Base-by-base conservation (phyloP, 2,113 vertebrate species). In the Anoplopoma fimbria region DNA sequence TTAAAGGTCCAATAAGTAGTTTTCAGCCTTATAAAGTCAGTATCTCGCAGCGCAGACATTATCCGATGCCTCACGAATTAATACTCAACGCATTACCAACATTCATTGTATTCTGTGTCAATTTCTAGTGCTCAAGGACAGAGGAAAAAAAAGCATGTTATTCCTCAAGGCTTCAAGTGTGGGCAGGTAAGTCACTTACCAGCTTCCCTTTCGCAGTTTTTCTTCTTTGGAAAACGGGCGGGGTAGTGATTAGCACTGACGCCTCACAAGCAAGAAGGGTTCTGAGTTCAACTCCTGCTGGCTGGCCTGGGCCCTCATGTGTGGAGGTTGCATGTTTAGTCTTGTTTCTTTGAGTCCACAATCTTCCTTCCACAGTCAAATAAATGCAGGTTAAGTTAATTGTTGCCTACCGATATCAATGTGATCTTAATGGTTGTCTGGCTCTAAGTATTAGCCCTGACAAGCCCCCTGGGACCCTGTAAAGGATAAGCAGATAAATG, bases 51-150 rank as follows among this genome's bases (percentile, higher is more conserved):
- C 47, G 31, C 45, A 34, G 15, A 69, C 25, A 29, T 69, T 9
- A 23, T 31, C 29, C 13, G 25, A 34, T 21, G 34, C n/a, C 47
- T 27, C 2, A 21, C n/a, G n/a, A 42, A 61, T 17, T 21, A 29
- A 61, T 13, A 38, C 25, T 4, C 4, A 29, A 61, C 13, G 36
- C 34, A 10, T 38, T 13, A 45, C 25, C 21, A 14, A 58, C n/a
- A 87, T 91, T 34, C 6, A 51, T 33, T 34, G 2, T 53, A 23
- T 77, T 80, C 64, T 76, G 40, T 84, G 23, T 85, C 79, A 27
- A 31, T 79, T 86, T 81, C 83, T 82, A 96, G 96, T 84, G 51
- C 91, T 76, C 87, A 94, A 80, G 85, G 89, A 71, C 69, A 83
- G 17, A 93, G 90, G 69, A 93, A 83, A 78, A 95, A 69, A 90